Evolutionary conservation across 2,888 invertebrate genomes (phyloP).

Genomic region (Mesoligia furuncula): DNA sequence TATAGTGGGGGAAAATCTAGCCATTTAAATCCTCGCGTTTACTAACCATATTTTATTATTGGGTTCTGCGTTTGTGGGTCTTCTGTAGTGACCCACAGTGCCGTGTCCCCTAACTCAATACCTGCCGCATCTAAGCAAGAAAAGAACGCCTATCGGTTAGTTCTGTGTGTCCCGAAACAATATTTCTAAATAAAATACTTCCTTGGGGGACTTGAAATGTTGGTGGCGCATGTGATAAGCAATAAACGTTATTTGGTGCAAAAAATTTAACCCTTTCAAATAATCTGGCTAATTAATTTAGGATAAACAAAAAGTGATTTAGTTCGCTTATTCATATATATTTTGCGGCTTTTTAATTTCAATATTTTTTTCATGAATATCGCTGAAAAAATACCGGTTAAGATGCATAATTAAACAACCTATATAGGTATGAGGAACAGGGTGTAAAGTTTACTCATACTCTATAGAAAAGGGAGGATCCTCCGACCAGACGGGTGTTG

Average conservation of each 20-base stretch:
- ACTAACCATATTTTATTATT: not conserved
- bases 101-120: slow-evolving; percentile 74
- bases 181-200: slow-evolving; percentile 88
- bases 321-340: not conserved
- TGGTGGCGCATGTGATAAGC: slow-evolving; percentile 57
- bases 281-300: not conserved
- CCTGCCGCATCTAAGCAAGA: slow-evolving; percentile 73
- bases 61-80: not conserved
- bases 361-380: not conserved
- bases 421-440: too few relatives aligned
- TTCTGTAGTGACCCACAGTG: slow-evolving; percentile 10
- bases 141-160: slow-evolving; percentile 76
- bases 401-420: not conserved
- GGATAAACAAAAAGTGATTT: not conserved
- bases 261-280: rapidly evolving
- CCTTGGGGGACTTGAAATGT: slow-evolving; percentile 71
- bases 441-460: too few relatives aligned
- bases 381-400: rapidly evolving
- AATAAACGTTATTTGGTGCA: not conserved
- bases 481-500: too few relatives aligned
- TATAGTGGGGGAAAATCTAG: not conserved
- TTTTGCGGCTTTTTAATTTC: not conserved
- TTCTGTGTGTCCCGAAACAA: slow-evolving; percentile 83
- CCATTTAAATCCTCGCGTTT: not conserved
- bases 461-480: too few relatives aligned